These are phyloP conservation scores for Ceratosolen solmsi DNA, from an alignment of 1,140 invertebrate species.

Conservation along the genomic window DNA sequence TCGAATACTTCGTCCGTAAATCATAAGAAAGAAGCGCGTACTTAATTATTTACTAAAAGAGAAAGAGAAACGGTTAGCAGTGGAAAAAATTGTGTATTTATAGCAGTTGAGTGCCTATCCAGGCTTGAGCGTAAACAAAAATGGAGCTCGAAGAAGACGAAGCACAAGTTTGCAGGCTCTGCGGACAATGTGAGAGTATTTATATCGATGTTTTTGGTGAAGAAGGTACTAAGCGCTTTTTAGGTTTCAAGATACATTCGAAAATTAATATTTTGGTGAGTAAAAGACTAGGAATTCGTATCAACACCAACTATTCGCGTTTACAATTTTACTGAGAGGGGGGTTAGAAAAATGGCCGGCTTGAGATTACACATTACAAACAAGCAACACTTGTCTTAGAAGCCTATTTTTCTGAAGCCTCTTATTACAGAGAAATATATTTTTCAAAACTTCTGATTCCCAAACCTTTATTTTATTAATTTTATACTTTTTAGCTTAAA, in stretches of 20 bases:
- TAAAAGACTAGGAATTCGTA: slow-evolving; percentile 17
- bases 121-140: slow-evolving; percentile 63
- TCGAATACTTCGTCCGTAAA: no score
- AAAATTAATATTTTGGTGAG: slow-evolving; percentile 71
- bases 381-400: no score
- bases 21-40: neutral
- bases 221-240: slow-evolving; percentile 64
- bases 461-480: neutral
- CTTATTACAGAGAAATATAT: no score
- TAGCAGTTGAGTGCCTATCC: slow-evolving; percentile 61
- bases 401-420: no score
- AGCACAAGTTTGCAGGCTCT: slow-evolving; percentile 67
- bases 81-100: slow-evolving; percentile 1
- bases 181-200: slow-evolving; percentile 67
- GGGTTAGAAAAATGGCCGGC: slow-evolving; percentile 62
- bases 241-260: slow-evolving; percentile 65
- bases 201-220: slow-evolving; percentile 70
- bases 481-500: neutral
- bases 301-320: neutral
- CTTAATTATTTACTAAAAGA: neutral
- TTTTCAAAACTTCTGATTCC: neutral
- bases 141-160: slow-evolving; percentile 68
- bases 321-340: slow-evolving; percentile 50
- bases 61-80: neutral
- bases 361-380: neutral